Percentiles rank a stretch among this genome's conserved stretches.
Conservation (phyloP, 2,888 invertebrate genomes). For the Drosophila limbata region DNA sequence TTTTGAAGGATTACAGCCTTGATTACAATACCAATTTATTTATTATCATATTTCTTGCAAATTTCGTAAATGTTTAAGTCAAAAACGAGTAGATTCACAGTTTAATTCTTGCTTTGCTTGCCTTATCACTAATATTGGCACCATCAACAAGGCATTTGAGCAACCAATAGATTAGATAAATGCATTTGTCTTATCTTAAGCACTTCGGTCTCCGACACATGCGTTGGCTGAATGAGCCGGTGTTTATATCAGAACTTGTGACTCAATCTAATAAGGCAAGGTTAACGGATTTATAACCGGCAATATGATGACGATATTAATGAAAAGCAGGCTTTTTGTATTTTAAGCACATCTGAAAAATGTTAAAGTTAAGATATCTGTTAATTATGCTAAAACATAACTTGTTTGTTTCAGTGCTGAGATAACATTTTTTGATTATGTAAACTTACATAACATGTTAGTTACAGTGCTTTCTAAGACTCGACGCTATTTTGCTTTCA, state of each 20-base stretch:
- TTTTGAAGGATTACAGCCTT: no score
- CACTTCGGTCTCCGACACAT: slow-evolving; percentile 45
- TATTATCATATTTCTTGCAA: background rate
- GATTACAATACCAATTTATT: background rate
- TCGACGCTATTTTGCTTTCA: background rate
- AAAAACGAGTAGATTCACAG: background rate
- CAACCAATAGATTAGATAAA: slow-evolving; percentile 51
- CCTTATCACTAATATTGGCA: slow-evolving; percentile 34
- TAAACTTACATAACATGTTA: background rate
- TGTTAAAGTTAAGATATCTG: background rate
- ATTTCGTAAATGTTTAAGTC: slow-evolving; percentile 1
- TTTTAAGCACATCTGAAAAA: background rate
- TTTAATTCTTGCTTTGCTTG: slow-evolving; percentile 2
- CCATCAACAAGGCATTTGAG: slow-evolving; percentile 41
- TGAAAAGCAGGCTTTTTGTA: background rate
- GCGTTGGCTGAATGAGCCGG: slow-evolving; percentile 11
- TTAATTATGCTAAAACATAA: background rate
- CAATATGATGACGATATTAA: background rate
- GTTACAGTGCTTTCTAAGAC: background rate
- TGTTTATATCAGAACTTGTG: slow-evolving; percentile 38
- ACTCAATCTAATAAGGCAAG: slow-evolving; percentile 26
- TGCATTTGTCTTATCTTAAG: slow-evolving; percentile 26
- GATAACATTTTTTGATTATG: background rate
- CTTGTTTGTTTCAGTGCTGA: no score
- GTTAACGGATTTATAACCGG: slow-evolving; percentile 10